Conservation (phyloP, 2,797 vertebrate species). For the Hippoglossus hippoglossus region DNA sequence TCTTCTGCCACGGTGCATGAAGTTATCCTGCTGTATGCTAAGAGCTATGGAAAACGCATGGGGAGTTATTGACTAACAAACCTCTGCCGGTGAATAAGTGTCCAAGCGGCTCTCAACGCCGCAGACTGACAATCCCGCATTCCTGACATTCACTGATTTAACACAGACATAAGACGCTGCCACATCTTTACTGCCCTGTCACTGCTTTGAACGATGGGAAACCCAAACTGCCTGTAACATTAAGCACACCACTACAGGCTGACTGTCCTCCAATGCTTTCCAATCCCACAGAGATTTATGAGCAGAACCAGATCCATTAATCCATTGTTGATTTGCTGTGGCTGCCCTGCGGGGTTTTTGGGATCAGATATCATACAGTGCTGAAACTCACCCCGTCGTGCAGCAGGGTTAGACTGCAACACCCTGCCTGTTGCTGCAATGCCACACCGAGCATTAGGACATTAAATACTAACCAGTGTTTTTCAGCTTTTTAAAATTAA, state of each 20-base stretch:
- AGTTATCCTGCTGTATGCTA: constrained; percentile 20
- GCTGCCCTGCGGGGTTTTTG: constrained; percentile 75
- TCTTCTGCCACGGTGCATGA: constrained; percentile 22
- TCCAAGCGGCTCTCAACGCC: constrained; percentile 36
- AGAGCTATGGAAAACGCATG: constrained; percentile 36
- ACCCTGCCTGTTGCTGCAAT: constrained; percentile 40
- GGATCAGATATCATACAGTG: constrained; percentile 81
- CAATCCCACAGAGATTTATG: constrained; percentile 81
- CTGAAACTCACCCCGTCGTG: constrained; percentile 59
- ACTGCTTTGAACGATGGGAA: constrained; percentile 78
- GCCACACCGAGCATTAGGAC: constrained; percentile 10
- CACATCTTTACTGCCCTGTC: constrained; percentile 81
- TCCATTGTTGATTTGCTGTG: constrained; percentile 83
- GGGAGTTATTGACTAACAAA: constrained; percentile 64
- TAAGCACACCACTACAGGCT: constrained; percentile 80
- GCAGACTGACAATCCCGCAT: constrained; percentile 62
- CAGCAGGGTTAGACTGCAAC: constrained; percentile 44
- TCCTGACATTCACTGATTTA: constrained; percentile 76
- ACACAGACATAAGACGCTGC: constrained; percentile 76
- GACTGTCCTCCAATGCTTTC: constrained; percentile 80
- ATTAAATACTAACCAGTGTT: neutral
- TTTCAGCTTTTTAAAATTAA: constrained; percentile 23
- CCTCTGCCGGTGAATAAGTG: constrained; percentile 51
- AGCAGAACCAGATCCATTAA: constrained; percentile 82
- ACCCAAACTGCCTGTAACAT: constrained; percentile 82